Percentiles rank a stretch among this genome's conserved stretches.
Conservation (phyloP, 2,113 vertebrate genomes). For the Tragelaphus buxtoni region DNA sequence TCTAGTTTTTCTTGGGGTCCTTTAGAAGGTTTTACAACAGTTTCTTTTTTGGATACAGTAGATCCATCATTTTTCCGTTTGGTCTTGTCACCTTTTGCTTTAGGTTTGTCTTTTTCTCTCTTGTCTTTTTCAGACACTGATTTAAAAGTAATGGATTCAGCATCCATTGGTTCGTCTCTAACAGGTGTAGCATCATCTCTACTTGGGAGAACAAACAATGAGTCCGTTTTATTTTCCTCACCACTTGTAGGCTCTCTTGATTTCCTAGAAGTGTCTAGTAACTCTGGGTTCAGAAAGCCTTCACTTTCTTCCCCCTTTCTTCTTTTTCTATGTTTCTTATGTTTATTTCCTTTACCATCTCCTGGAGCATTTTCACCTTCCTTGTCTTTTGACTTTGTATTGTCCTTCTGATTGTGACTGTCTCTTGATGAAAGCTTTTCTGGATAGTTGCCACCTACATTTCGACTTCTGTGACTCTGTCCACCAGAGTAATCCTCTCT, state of each 20-base stretch:
- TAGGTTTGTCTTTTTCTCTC: conserved; percentile 83
- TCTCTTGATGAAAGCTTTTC: conserved; percentile 83
- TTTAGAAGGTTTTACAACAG: conserved; percentile 77
- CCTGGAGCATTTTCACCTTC: conserved; percentile 76
- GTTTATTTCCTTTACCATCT: conserved; percentile 83
- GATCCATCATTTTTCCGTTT: conserved; percentile 86
- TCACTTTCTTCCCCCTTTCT: conserved; percentile 91
- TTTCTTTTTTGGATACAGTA: conserved; percentile 85
- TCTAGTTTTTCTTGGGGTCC: conserved; percentile 84
- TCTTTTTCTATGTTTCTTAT: conserved; percentile 89
- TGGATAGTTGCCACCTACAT: conserved; percentile 78
- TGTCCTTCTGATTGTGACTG: conserved; percentile 83
- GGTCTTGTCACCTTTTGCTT: conserved; percentile 85
- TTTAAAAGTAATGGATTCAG: conserved; percentile 84
- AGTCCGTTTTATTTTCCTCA: conserved; percentile 83
- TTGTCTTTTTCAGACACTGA: conserved; percentile 86
- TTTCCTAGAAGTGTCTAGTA: conserved; percentile 80
- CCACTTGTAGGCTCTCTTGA: conserved; percentile 73
- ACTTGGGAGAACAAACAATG: conserved; percentile 79
- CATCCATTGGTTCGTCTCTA: conserved; percentile 97
- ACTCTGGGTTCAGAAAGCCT: conserved; percentile 77
- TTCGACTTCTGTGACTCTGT: conserved; percentile 80
- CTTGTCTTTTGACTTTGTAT: conserved; percentile 80
- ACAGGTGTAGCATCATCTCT: conserved; percentile 95
- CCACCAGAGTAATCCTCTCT: conserved; percentile 80